Percentiles rank a stretch among this genome's conserved stretches.
Conservation (phyloP, 2,113 vertebrate genomes). For the Cebus imitator region DNA sequence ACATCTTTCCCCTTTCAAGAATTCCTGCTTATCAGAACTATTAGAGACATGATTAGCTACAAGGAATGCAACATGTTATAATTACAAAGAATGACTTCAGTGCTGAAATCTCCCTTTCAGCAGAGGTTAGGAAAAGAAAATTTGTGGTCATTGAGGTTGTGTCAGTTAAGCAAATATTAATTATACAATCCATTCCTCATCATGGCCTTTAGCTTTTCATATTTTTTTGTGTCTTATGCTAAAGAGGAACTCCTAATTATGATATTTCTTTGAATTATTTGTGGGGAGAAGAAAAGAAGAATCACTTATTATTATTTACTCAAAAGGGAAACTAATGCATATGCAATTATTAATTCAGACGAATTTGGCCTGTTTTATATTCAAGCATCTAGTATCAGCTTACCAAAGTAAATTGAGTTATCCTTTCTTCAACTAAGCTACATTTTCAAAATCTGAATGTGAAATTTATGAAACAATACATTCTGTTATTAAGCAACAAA, state of each 20-base stretch:
- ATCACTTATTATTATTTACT: neutral
- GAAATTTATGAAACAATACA: neutral
- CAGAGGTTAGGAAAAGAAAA: conserved; percentile 76
- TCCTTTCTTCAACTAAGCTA: neutral
- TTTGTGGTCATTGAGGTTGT: conserved; percentile 75
- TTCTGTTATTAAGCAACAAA: neutral
- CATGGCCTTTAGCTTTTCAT: conserved; percentile 78
- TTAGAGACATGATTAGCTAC: conserved; percentile 56
- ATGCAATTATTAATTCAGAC: neutral
- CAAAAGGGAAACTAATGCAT: neutral
- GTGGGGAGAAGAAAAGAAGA: neutral
- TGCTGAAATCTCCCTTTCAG: conserved; percentile 82
- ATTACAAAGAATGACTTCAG: conserved; percentile 67
- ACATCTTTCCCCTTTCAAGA: conserved; percentile 63
- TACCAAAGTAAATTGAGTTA: neutral
- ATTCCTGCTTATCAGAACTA: conserved; percentile 54
- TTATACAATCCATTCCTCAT: conserved; percentile 81
- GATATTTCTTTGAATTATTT: conserved; percentile 69
- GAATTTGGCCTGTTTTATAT: neutral
- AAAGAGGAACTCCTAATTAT: conserved; percentile 68
- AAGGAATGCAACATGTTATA: conserved; percentile 69
- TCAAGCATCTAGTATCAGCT: neutral
- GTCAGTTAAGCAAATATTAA: conserved; percentile 82
- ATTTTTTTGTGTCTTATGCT: conserved; percentile 58
- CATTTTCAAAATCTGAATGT: neutral